Evolutionary conservation across 2,888 invertebrate genomes (phyloP).

Genomic region (Conistra vaccinii): DNA sequence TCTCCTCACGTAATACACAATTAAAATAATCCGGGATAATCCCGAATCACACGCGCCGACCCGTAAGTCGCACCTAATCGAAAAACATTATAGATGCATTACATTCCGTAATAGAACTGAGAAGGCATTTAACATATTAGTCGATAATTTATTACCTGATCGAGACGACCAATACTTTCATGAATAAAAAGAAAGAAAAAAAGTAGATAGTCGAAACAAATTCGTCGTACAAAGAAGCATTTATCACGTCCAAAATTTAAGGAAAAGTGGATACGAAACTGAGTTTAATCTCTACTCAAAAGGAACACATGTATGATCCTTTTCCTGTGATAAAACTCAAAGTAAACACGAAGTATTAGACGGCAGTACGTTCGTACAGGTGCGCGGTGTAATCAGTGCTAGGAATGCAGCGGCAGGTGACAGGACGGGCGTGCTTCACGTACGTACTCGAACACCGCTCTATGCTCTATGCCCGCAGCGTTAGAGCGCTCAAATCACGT

Average conservation of each 20-base stretch:
- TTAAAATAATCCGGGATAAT: constrained; percentile 52
- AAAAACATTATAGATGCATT: constrained; percentile 46
- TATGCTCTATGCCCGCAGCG: constrained; percentile 76
- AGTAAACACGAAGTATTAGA: constrained; percentile 72
- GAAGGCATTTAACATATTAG: constrained; percentile 48
- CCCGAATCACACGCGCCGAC: constrained; percentile 41
- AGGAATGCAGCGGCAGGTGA: constrained; percentile 89
- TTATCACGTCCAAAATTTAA: constrained; percentile 33
- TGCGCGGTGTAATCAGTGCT: constrained; percentile 86
- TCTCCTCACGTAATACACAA: constrained; percentile 40
- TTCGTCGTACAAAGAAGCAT: constrained; percentile 28
- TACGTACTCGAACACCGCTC: constrained; percentile 61
- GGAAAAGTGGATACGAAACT: constrained; percentile 18
- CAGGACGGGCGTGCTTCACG: constrained; percentile 82
- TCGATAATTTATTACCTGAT: constrained; percentile 39
- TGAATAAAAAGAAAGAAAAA: not conserved
- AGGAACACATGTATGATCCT: constrained; percentile 61
- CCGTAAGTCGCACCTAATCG: constrained; percentile 39
- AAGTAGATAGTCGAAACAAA: constrained; percentile 22
- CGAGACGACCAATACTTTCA: constrained; percentile 4
- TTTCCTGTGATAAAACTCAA: constrained; percentile 74
- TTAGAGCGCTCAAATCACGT: constrained; percentile 88
- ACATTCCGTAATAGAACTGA: constrained; percentile 51
- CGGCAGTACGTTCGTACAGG: constrained; percentile 72
- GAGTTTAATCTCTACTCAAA: constrained; percentile 55